Conservation (phyloP, 2,797 vertebrate genomes). For the Hoplostethus mediterraneus region DNA sequence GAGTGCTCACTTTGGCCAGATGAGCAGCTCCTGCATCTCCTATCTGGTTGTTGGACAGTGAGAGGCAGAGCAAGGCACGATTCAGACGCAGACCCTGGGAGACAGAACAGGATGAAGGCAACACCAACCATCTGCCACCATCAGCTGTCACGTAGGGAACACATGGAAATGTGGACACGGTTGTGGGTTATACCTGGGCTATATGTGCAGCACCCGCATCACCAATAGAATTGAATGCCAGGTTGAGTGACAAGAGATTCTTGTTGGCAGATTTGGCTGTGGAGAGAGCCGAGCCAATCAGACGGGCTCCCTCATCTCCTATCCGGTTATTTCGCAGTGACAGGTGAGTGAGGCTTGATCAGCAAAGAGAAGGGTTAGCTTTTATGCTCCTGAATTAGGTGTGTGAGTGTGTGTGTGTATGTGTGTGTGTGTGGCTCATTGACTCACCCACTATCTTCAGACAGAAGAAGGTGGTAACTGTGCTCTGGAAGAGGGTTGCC, state of each 20-base stretch:
- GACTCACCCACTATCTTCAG: slow-evolving; percentile 85
- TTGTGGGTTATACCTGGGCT: slow-evolving; percentile 80
- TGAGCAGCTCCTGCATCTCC: slow-evolving; percentile 85
- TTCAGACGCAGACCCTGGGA: slow-evolving; percentile 90
- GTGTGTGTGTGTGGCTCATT: not conserved
- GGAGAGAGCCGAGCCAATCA: slow-evolving; percentile 87
- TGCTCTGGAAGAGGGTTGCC: slow-evolving; percentile 85
- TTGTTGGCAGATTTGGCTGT: slow-evolving; percentile 78
- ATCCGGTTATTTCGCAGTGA: slow-evolving; percentile 89
- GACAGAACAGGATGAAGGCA: slow-evolving; percentile 21
- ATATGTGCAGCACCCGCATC: slow-evolving; percentile 87
- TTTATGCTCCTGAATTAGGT: slow-evolving; percentile 22
- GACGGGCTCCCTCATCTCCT: slow-evolving; percentile 79
- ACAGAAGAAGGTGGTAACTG: slow-evolving; percentile 85
- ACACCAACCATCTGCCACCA: not conserved
- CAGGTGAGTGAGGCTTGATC: slow-evolving; percentile 84
- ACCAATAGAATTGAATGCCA: slow-evolving; percentile 90
- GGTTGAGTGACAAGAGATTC: slow-evolving; percentile 85
- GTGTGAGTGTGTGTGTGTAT: not conserved
- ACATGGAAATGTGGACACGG: not conserved
- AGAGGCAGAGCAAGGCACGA: slow-evolving; percentile 86
- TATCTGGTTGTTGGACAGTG: slow-evolving; percentile 88
- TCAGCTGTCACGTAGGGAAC: not conserved
- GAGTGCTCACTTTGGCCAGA: slow-evolving; percentile 82
- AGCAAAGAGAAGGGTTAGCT: slow-evolving; percentile 15